A percentile compares a stretch with the other conserved stretches of the same genome.
These are phyloP conservation scores for Hemicentrotus pulcherrimus DNA, from an alignment of 35 echinoderm and acorn worm species.

Conservation along the genomic window DNA sequence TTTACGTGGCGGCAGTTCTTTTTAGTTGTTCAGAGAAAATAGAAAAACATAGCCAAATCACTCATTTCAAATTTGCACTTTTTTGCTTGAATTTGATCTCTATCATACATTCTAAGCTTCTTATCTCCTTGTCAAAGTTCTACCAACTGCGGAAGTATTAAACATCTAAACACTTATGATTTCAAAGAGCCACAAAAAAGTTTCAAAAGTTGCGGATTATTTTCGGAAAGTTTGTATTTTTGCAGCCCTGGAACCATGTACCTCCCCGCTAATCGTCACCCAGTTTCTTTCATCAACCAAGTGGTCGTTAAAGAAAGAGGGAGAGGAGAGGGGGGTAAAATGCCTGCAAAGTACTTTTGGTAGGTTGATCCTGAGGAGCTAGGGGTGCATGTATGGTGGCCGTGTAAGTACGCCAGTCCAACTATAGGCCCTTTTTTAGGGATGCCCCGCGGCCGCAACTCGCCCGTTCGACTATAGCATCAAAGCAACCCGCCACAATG, in stretches of 20 bases:
- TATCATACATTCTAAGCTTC: neutral
- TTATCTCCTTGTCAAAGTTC: neutral
- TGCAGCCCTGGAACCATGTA: constrained; percentile 22
- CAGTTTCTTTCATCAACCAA: neutral
- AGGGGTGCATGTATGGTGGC: constrained; percentile 15
- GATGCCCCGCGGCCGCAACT: constrained; percentile 31
- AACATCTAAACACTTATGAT: constrained; percentile 19
- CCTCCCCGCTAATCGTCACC: constrained; percentile 20
- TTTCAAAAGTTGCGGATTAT: constrained; percentile 30
- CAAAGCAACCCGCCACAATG: constrained; percentile 48
- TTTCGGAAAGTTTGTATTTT: constrained; percentile 47
- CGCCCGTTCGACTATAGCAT: neutral
- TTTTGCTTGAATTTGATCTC: neutral
- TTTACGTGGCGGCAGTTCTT: no score
- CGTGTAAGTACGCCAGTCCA: neutral
- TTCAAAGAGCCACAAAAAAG: neutral
- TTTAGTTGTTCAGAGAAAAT: neutral
- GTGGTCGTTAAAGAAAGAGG: neutral
- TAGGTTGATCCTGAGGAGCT: constrained; percentile 25
- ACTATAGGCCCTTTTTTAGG: neutral
- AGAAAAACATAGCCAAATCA: neutral
- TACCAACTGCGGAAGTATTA: constrained; percentile 10
- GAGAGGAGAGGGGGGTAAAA: constrained; percentile 8
- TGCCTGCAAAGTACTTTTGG: neutral
- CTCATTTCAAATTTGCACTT: neutral